Base-by-base conservation (phyloP, 2,113 vertebrate genomes). In the Hirundichthys speculiger region DNA sequence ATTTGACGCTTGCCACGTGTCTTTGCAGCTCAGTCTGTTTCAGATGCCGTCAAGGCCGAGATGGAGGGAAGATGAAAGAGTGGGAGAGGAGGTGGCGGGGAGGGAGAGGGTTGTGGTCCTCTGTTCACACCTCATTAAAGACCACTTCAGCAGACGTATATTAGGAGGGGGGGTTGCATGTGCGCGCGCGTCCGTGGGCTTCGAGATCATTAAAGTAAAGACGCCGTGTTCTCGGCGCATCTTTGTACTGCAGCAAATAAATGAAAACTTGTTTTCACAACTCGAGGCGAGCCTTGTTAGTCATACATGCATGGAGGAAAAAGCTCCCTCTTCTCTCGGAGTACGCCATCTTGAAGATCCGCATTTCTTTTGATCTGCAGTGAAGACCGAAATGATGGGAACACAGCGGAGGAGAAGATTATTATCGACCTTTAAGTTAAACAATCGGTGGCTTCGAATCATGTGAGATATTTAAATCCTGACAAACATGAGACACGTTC, bases 81-180 rank as follows among this genome's bases (percentile, higher is more conserved):
- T 65, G 48, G 40, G 43, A 69, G 60, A 53, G 66, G 18, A 45
- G 41, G 54, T 58, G 34, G 46, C 58, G 40, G 40, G 48, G 64
- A 43, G 34, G 75, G 42, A 69, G 61, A 61, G 51, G 68, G 79
- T 66, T 73, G 76, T 74, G 79, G 71, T 79, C 67, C 55, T 75
- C 76, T 78, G 73, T 86, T 86, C 84, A 89, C 74, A 88, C 82
- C 85, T 90, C 86, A 90, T 89, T 91, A 89, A 86, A 85, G 85
- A 73, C 69, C 82, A 85, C 81, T 89, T 82, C 83, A 73, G 57
- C 82, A 86, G 64, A 86, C 72, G 80, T 69, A 86, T 80, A 87
- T 91, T 87, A 86, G 81, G 73, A 67, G 65, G 61, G 69, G 56
- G 30, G 34, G 64, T 7, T 49, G 53, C n/a, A 46, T 59, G 47